A percentile compares a stretch with the other conserved stretches of the same genome.
Evolutionary conservation across 30 jellyfish, hydroid and myxozoan genomes (phyloP).

Genomic region (Aurelia aurita complex sp. Pacific): DNA sequence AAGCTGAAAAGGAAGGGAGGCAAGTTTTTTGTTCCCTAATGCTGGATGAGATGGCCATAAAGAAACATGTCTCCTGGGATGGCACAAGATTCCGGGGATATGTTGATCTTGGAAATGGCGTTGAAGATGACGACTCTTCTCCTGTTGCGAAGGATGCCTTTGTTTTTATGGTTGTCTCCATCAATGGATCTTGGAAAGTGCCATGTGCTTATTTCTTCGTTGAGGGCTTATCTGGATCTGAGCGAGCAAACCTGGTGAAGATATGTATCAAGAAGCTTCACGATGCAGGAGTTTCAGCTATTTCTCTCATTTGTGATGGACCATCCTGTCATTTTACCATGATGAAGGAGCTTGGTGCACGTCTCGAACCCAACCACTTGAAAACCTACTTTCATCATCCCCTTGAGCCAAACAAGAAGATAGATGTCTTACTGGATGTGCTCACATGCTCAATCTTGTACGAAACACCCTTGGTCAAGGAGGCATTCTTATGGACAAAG

Average conservation of each 20-base stretch:
- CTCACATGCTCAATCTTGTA: slow-evolving; percentile 80
- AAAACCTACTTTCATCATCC: slow-evolving; percentile 58
- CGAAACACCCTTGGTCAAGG: slow-evolving; percentile 74
- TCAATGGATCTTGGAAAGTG: slow-evolving; percentile 56
- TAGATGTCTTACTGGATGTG: slow-evolving; percentile 67
- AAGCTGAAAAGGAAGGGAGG: slow-evolving; percentile 32
- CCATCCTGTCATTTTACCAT: slow-evolving; percentile 53
- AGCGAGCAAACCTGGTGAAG: slow-evolving; percentile 55
- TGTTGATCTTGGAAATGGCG: slow-evolving; percentile 57
- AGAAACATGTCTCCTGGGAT: slow-evolving; percentile 59
- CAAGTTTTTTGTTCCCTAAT: slow-evolving; percentile 33
- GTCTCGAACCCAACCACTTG: slow-evolving; percentile 15
- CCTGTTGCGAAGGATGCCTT: slow-evolving; percentile 57
- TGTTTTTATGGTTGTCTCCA: slow-evolving; percentile 59
- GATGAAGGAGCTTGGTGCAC: slow-evolving; percentile 55
- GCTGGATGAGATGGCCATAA: slow-evolving; percentile 71
- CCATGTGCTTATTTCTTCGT: slow-evolving; percentile 64
- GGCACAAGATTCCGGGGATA: slow-evolving; percentile 30
- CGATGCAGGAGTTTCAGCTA: slow-evolving; percentile 33
- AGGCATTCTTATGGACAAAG: slow-evolving; percentile 52
- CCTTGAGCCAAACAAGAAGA: slow-evolving; percentile 11
- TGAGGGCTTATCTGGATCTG: slow-evolving; percentile 54
- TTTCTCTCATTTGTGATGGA: slow-evolving; percentile 67
- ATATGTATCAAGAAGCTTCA: slow-evolving; percentile 28
- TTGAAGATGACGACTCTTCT: slow-evolving; percentile 29